These are phyloP conservation scores for Carcina quercana DNA, from an alignment of 2,888 invertebrate species.

Conservation along the genomic window DNA sequence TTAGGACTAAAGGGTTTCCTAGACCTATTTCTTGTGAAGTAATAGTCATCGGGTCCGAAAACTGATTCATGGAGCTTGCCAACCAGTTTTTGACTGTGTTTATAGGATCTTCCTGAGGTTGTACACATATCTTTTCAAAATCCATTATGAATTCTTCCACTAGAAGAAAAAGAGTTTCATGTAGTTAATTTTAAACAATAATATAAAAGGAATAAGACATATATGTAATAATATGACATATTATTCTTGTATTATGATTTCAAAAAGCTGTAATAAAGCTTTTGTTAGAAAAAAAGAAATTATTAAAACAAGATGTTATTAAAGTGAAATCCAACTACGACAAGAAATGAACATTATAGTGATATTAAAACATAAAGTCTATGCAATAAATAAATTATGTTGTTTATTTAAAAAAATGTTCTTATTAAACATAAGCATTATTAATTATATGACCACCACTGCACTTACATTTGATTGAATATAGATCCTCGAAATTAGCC, in stretches of 20 bases:
- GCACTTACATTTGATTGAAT: conserved; percentile 45
- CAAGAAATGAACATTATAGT: too few species aligned
- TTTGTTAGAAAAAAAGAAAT: too few species aligned
- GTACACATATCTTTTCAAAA: conserved; percentile 21
- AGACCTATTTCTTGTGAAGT: conserved; percentile 30
- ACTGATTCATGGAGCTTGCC: conserved; percentile 54
- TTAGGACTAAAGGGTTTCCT: conserved; percentile 29
- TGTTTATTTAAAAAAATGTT: neutral
- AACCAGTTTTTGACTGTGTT: conserved; percentile 59
- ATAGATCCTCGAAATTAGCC: conserved; percentile 44
- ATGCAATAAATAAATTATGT: too few species aligned
- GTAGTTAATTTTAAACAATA: too few species aligned
- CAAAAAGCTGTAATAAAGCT: too few species aligned
- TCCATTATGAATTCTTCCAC: conserved; percentile 43
- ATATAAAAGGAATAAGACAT: too few species aligned
- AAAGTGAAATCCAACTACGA: too few species aligned
- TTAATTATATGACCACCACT: neutral
- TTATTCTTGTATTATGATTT: too few species aligned
- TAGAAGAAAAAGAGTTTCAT: conserved; percentile 27
- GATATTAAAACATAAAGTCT: too few species aligned
- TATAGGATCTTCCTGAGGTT: conserved; percentile 32
- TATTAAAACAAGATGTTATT: too few species aligned
- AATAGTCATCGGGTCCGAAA: conserved; percentile 41
- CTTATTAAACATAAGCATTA: too few species aligned
- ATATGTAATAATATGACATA: too few species aligned